Evolutionary conservation across 1,140 invertebrate genomes (phyloP), one percentile per base, ranked within the genome.

Genomic region (Lordiphosa mommai): DNA sequence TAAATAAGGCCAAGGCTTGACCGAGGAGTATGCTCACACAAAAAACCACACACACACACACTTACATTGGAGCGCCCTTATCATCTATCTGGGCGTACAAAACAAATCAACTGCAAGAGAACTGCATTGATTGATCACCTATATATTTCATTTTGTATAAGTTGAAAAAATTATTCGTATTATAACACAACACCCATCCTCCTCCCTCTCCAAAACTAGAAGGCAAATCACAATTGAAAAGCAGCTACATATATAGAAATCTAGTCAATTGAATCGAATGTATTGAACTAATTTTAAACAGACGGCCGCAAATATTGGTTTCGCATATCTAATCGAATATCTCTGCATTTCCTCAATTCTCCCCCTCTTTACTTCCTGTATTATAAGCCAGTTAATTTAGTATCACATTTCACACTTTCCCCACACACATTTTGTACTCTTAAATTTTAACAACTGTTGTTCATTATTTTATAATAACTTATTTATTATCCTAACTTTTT

Each of bases 1-100:
- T 97, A 96, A 93, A 90, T 76, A 67, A 64, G 61, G 44, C 51
- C 37, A 40, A 10, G 6, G 6, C 27, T 17, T 29, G 40, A 34
- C 27, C 38, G 12, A 47, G 17, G 57, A 20, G 59, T 33, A 67
- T 20, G 53, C 34, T 32, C 27, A 65, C 33, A n/a, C n/a, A n/a
- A n/a, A n/a, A n/a, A n/a, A n/a, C n/a, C n/a, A n/a, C n/a, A n/a
- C n/a, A n/a, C n/a, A 58, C 60, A 65, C 20, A 47, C 12, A 48
- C 14, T n/a, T n/a, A 8, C 46, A 66, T 33, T 53, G 44, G 44
- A 71, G 48, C 67, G 61, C 61, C 55, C 66, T 71, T 7, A 7
- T 27, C 53, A 71, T 43, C 71, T 65, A 60, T 32, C 51, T 57
- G 57, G 53, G 68, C 44, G 56, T 65, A 58, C 41, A 57, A 49